Evolutionary conservation across 2,888 invertebrate genomes (phyloP).

Genomic region (Eupithecia insigniata): DNA sequence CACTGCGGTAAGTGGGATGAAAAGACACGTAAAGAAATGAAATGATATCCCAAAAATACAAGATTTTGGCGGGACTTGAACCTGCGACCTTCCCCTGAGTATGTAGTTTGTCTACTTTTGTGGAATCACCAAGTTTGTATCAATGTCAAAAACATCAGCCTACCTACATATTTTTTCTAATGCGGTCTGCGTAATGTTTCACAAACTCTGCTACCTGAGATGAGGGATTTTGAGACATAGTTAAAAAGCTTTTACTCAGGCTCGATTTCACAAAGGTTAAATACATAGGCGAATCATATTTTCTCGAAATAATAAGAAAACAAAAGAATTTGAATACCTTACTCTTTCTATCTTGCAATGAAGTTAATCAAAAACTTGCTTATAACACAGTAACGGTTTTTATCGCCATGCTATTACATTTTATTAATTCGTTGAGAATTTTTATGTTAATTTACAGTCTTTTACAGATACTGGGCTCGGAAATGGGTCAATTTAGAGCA

Average conservation of each 20-base stretch:
- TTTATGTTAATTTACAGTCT: constrained; percentile 58
- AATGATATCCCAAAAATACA: too few relatives aligned
- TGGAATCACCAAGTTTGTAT: not conserved
- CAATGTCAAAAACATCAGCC: not conserved
- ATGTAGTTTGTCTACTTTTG: not conserved
- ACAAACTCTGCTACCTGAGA: not conserved
- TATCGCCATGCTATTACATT: constrained; percentile 54
- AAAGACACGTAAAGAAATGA: too few relatives aligned
- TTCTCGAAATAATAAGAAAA: too few relatives aligned
- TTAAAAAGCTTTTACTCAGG: not conserved
- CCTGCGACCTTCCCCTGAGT: too few relatives aligned
- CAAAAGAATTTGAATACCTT: not conserved
- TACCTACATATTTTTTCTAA: not conserved
- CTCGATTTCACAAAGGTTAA: not conserved
- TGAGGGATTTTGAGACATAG: not conserved
- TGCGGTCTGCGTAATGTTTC: not conserved
- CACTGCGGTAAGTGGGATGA: too few relatives aligned
- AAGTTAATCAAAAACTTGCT: constrained; percentile 9
- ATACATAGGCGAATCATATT: not conserved
- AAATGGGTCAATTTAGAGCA: constrained; percentile 57
- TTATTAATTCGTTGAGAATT: constrained; percentile 60
- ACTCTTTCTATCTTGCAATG: not conserved
- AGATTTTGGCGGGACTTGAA: too few relatives aligned
- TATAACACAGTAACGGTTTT: constrained; percentile 31
- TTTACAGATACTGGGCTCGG: constrained; percentile 50